Conservation (phyloP, 2,888 invertebrate genomes). For the Melipona beecheii region DNA sequence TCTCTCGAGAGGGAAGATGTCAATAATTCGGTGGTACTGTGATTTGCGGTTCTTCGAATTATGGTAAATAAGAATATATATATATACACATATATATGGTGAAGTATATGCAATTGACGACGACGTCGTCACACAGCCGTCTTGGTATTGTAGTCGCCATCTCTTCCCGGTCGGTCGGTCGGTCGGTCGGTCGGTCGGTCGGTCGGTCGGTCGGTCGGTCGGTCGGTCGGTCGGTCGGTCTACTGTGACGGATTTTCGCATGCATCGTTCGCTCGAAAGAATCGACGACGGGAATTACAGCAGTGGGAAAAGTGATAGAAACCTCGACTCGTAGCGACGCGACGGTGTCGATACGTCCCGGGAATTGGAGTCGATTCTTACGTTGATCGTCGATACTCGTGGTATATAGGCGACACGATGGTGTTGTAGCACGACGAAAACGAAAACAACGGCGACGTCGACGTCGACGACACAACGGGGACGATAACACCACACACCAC, state of each 20-base stretch:
- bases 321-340: slow-evolving; percentile 41
- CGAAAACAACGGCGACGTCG: slow-evolving; percentile 31
- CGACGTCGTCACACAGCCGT: slow-evolving; percentile 45
- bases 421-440: slow-evolving; percentile 51
- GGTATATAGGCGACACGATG: slow-evolving; percentile 51
- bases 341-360: slow-evolving; percentile 49
- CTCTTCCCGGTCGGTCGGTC: slow-evolving; percentile 55
- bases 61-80: slow-evolving; percentile 46
- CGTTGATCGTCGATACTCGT: slow-evolving; percentile 43
- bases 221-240: slow-evolving; percentile 47
- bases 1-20: slow-evolving; percentile 71
- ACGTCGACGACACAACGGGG: slow-evolving; percentile 41
- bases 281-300: slow-evolving; percentile 46
- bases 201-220: slow-evolving; percentile 36
- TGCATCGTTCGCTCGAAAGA: slow-evolving; percentile 47
- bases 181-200: slow-evolving; percentile 47
- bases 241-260: slow-evolving; percentile 52
- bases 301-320: slow-evolving; percentile 47
- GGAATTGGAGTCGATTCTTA: slow-evolving; percentile 54
- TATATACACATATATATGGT: neutral
- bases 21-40: slow-evolving; percentile 74
- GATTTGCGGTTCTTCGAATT: slow-evolving; percentile 20
- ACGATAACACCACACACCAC: neutral
- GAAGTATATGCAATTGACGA: slow-evolving; percentile 31
- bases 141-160: slow-evolving; percentile 53